Conservation (phyloP, 2,797 vertebrate species). For the Pipistrellus pygmaeus region DNA sequence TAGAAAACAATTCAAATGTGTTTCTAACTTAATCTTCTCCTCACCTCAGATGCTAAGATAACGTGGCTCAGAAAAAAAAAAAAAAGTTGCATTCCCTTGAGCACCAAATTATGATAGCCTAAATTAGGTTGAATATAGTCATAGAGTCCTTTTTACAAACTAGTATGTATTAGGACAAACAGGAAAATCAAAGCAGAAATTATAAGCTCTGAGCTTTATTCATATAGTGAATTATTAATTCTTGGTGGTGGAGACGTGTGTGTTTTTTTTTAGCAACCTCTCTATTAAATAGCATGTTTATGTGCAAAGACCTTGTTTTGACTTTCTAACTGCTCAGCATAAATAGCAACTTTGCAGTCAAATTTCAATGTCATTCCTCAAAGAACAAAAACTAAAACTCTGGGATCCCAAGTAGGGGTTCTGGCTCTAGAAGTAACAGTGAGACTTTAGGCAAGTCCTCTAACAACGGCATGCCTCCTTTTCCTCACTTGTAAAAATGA, state of each 20-base stretch:
- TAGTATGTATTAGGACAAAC: not conserved
- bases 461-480: not conserved
- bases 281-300: slow-evolving; percentile 5
- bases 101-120: not conserved
- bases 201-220: not conserved
- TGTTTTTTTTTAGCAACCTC: not conserved
- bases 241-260: not conserved
- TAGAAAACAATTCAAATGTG: not conserved
- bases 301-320: not conserved
- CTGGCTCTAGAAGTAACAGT: not conserved
- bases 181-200: not conserved
- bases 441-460: not conserved
- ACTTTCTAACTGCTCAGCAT: not conserved
- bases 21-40: not conserved
- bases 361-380: not conserved
- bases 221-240: not conserved
- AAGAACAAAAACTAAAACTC: not conserved
- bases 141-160: not conserved
- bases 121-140: not conserved
- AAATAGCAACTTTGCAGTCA: not conserved
- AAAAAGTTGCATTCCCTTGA: not conserved
- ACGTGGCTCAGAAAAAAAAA: not conserved
- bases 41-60: not conserved
- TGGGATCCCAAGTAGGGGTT: not conserved
- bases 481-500: not conserved